Evolutionary conservation across 1,140 invertebrate species (phyloP).

Genomic region (Maniola jurtina): DNA sequence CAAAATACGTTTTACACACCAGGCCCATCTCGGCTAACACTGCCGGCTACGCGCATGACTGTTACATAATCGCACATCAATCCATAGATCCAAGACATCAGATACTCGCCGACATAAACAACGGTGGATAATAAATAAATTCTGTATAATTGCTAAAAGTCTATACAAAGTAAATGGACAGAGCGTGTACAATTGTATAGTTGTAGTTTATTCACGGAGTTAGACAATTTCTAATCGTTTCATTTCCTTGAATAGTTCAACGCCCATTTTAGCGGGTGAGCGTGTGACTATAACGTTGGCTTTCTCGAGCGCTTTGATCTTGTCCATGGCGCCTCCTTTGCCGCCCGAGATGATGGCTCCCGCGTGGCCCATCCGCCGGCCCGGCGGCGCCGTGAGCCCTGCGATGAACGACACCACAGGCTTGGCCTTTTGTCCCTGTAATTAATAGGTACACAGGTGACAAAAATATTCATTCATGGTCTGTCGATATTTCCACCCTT

Average conservation of each 20-base stretch:
- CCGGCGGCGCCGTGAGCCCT: constrained; percentile 97
- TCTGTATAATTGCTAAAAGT: constrained; percentile 65
- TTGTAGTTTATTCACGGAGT: constrained; percentile 26
- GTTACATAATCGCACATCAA: neutral
- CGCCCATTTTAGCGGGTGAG: constrained; percentile 98
- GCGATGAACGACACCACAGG: constrained; percentile 99
- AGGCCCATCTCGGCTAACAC: neutral
- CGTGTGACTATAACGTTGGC: constrained; percentile 94
- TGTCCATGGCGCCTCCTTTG: constrained; percentile 98
- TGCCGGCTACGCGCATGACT: constrained; percentile 35
- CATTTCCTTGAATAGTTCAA: constrained; percentile 93
- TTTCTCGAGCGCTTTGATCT: constrained; percentile 97
- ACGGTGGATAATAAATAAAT: constrained; percentile 57
- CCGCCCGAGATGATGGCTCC: constrained; percentile 99
- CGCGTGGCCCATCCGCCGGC: constrained; percentile 98
- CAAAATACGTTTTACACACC: neutral
- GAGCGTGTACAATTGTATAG: constrained; percentile 13
- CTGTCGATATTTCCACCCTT: neutral
- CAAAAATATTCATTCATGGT: too few species aligned
- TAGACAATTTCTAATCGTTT: constrained; percentile 84
- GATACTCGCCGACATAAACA: constrained; percentile 29
- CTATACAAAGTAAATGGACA: constrained; percentile 61
- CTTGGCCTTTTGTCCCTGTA: constrained; percentile 94
- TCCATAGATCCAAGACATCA: neutral
- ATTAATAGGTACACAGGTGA: constrained; percentile 14